Percentiles rank a stretch among this genome's conserved stretches.
These are phyloP conservation scores for Drosophila pachea DNA, from an alignment of 1,140 invertebrate genomes.

Conservation along the genomic window DNA sequence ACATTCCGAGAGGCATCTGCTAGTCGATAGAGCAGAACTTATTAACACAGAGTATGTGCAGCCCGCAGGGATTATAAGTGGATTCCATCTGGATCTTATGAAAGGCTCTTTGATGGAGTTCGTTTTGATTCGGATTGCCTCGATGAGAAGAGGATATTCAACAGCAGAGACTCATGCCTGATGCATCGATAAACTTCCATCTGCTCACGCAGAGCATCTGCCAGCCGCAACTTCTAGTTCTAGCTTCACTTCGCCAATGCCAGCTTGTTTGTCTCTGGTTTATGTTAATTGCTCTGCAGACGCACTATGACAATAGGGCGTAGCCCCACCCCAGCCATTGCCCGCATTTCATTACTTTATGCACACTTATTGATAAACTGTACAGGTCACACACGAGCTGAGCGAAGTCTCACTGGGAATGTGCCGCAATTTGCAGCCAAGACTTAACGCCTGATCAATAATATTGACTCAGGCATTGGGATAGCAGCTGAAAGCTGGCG, in stretches of 20 bases:
- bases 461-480: conserved; percentile 49
- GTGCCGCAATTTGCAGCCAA: conserved; percentile 58
- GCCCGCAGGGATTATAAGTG: no score
- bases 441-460: conserved; percentile 73
- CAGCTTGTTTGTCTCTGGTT: conserved; percentile 13
- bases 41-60: no score
- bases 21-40: neutral
- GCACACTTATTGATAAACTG: conserved; percentile 21
- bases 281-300: conserved; percentile 53
- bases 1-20: neutral
- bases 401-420: conserved; percentile 46
- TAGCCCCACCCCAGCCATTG: neutral
- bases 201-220: no score
- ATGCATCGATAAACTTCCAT: no score
- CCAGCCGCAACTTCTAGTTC: neutral
- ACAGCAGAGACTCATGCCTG: no score
- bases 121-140: no score
- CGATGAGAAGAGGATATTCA: no score
- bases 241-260: neutral
- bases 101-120: no score
- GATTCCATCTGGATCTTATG: no score
- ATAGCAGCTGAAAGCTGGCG: conserved; percentile 18
- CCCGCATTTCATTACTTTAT: neutral
- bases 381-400: conserved; percentile 15
- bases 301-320: conserved; percentile 16